Base-by-base conservation (phyloP, 2,797 vertebrate genomes). In the Botia almorhae region DNA sequence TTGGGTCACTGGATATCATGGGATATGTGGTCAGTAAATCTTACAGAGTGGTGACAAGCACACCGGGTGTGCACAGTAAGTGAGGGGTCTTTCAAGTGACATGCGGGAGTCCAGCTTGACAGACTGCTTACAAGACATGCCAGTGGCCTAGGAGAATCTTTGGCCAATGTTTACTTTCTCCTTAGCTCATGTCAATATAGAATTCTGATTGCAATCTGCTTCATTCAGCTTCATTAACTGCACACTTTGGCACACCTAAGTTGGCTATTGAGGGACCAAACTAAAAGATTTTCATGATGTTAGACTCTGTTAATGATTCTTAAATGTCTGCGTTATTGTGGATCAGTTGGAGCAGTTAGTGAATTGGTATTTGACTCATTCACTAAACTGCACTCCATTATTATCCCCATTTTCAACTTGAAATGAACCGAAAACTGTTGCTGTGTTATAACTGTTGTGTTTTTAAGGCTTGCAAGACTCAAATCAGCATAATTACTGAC, bases 1-100 rank as follows among this genome's bases (percentile, higher is more conserved):
- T 61, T 77, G 53, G 76, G 81, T 82, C 77, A 78, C 46, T 51
- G 13, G 4, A 53, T 80, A 17, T 83, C 67, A 33, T 63, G 78
- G 77, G 80, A 76, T 56, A 36, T 76, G 64, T 48, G 74, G 73
- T 65, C 75, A 80, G 67, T 74, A 56, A 64, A 74, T 43, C 29
- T 55, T 39, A 70, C 21, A 1, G 75, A 33, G 69, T 29, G 48
- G 69, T 78, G 75, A 82, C 43, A 76, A 75, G 65, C 65, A 2
- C 53, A 76, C 36, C 65, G 77, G 43, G 46, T 53, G 73, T 75
- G 70, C 39, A 50, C 76, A 75, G n/a, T 21, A 65, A 72, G 46
- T 7, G 11, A 67, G 75, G 36, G 21, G n/a, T 69, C 82, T 60
- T 69, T 64, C 3, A 19, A 21, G 36, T 8, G 4, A 7, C 4